These are phyloP conservation scores for Sylvia borin DNA, from an alignment of 2,797 vertebrate genomes.

Conservation along the genomic window DNA sequence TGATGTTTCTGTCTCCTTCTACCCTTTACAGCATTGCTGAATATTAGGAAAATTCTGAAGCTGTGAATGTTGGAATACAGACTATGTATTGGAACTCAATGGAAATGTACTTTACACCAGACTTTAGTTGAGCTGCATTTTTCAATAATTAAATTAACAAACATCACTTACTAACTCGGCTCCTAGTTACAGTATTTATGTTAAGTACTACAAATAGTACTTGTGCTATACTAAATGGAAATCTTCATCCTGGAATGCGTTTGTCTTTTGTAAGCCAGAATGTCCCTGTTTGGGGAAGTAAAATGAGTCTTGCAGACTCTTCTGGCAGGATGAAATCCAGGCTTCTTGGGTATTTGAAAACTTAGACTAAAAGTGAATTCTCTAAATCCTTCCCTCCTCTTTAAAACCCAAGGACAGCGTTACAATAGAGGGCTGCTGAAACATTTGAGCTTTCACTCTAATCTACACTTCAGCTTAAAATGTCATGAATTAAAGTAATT, in stretches of 20 bases:
- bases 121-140: neutral
- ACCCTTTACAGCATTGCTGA: neutral
- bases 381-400: neutral
- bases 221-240: neutral
- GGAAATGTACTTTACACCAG: neutral
- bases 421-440: neutral
- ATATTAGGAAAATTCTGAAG: neutral
- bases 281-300: neutral
- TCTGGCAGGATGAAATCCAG: neutral
- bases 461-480: neutral
- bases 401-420: neutral
- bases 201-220: neutral
- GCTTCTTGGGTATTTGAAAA: neutral
- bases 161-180: rapidly evolving
- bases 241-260: neutral
- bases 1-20: neutral
- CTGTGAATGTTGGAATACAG: neutral
- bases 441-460: neutral
- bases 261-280: neutral
- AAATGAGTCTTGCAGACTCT: neutral
- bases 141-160: neutral
- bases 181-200: neutral
- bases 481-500: neutral
- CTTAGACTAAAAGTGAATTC: neutral
- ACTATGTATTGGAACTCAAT: neutral